phyloP scores from a whole-genome alignment of 2,797 vertebrate genomes.

The Hydrolagus colliei region DNA sequence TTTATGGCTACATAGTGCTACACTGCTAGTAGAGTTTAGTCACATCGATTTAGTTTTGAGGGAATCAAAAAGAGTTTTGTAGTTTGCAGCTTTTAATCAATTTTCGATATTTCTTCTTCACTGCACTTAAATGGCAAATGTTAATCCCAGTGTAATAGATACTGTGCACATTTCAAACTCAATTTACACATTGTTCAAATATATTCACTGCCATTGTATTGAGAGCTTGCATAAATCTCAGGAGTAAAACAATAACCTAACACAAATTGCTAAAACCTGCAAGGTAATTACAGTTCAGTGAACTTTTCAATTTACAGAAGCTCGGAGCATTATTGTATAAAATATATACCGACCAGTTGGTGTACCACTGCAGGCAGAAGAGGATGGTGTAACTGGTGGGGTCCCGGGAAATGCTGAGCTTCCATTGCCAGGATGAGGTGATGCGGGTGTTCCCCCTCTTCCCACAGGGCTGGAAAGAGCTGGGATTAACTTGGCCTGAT shows the following conservation, averaged over 20 bases:
- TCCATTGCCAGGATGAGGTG: slow-evolving; percentile 28
- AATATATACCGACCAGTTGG: slow-evolving; percentile 18
- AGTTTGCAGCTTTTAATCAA: neutral
- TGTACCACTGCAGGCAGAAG: slow-evolving; percentile 29
- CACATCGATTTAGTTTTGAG: neutral
- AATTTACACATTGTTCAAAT: neutral
- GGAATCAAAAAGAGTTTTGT: neutral
- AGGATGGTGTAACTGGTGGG: slow-evolving; percentile 29
- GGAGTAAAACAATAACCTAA: no score
- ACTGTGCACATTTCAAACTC: no score
- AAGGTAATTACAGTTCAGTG: no score
- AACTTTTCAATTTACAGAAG: no score
- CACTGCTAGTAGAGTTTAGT: neutral
- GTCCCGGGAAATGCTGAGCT: slow-evolving; percentile 23
- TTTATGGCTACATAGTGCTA: neutral
- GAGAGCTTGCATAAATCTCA: no score
- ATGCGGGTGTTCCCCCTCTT: slow-evolving; percentile 24
- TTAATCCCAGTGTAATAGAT: neutral
- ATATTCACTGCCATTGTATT: neutral
- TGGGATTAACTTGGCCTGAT: slow-evolving; percentile 27
- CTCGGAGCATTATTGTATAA: neutral
- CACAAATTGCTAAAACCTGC: no score
- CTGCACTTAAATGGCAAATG: neutral
- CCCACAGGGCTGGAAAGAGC: slow-evolving; percentile 30
- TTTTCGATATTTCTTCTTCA: slow-evolving; percentile 4